A percentile compares a stretch with the other conserved stretches of the same genome.
phyloP scores from a whole-genome alignment of 2,888 invertebrate genomes.

The Prosopocoilus inquinatus region DNA sequence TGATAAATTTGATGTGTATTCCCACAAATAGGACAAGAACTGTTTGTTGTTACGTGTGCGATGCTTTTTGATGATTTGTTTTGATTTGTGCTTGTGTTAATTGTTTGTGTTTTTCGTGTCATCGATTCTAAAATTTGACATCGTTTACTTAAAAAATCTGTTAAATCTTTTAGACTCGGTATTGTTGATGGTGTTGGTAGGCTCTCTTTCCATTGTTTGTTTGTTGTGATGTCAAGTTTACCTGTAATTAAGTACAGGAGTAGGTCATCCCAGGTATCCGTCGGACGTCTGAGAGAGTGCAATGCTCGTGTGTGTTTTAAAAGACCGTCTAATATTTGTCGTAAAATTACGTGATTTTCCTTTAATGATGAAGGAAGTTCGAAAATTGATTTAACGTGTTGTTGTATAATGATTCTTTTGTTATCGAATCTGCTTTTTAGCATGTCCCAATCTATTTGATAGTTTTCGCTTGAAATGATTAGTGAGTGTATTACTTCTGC shows the following conservation, averaged over 20 bases:
- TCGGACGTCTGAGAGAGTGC: background rate
- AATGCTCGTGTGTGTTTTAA: background rate
- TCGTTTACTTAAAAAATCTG: no score
- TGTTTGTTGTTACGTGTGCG: no score
- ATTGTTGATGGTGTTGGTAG: no score
- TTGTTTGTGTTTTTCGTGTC: no score
- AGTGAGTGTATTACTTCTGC: slow-evolving; percentile 24
- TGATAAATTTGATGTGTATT: no score
- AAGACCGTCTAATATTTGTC: background rate
- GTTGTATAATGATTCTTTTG: slow-evolving; percentile 10
- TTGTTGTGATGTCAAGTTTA: background rate
- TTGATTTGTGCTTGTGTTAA: no score
- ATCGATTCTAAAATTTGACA: no score
- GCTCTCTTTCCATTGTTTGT: background rate
- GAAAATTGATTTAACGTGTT: slow-evolving; percentile 17
- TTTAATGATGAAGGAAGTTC: no score
- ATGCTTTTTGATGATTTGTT: no score
- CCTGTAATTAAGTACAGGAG: background rate
- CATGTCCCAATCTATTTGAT: slow-evolving; percentile 20
- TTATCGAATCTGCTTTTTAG: slow-evolving; percentile 19
- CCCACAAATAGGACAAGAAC: no score
- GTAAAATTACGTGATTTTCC: background rate
- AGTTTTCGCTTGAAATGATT: slow-evolving; percentile 21
- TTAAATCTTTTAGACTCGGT: no score
- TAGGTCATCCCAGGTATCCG: background rate